Conservation (phyloP, 1,140 invertebrate genomes). For the Stenopsyche tienmushanensis region DNA sequence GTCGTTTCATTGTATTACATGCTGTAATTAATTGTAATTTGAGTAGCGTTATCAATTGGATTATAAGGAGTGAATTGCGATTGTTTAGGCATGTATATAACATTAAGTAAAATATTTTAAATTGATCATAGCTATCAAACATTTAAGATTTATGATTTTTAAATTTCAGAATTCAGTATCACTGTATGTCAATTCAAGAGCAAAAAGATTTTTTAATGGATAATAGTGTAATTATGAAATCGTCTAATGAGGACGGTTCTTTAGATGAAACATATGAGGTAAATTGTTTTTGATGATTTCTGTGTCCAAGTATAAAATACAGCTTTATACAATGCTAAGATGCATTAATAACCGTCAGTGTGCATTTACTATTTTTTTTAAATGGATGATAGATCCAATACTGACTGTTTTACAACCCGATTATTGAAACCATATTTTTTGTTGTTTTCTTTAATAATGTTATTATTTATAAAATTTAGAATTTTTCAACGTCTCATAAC, state of each 20-base stretch:
- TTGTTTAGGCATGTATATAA: constrained; percentile 23
- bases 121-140: not conserved
- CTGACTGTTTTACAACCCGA: too few relatives aligned
- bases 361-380: too few relatives aligned
- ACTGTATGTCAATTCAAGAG: not conserved
- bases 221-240: constrained; percentile 6
- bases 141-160: not conserved
- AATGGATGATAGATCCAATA: too few relatives aligned
- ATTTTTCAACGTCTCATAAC: too few relatives aligned
- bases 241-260: not conserved
- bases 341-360: too few relatives aligned
- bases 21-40: constrained; percentile 22
- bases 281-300: too few relatives aligned
- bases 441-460: too few relatives aligned
- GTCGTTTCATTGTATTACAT: constrained; percentile 16
- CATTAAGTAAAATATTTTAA: not conserved
- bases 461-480: too few relatives aligned
- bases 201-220: constrained; percentile 24
- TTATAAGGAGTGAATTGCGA: constrained; percentile 17
- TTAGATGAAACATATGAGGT: not conserved
- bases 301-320: too few relatives aligned
- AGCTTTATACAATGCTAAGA: too few relatives aligned
- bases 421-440: too few relatives aligned
- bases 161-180: constrained; percentile 19
- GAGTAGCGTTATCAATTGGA: not conserved